phyloP scores from a whole-genome alignment of 2,888 invertebrate genomes.

The Stenurella melanura region DNA sequence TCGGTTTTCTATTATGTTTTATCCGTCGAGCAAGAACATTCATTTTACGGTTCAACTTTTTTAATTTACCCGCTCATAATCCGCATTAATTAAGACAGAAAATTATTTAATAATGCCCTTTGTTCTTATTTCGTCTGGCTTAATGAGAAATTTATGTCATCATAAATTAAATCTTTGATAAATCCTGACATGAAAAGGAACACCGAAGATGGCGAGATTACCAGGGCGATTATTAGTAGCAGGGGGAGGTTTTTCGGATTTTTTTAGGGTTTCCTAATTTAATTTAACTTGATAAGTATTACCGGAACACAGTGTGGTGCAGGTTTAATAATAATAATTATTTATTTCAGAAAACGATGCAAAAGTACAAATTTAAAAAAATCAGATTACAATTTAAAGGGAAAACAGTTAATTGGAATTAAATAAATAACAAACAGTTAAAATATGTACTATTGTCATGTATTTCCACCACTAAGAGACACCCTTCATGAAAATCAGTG shows the following conservation, averaged over 20 bases:
- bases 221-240: conserved; percentile 1
- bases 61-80: conserved; percentile 22
- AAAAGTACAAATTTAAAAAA: no score
- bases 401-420: no score
- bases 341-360: no score
- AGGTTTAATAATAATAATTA: no score
- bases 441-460: no score
- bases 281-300: no score
- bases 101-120: conserved; percentile 38
- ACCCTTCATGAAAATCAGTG: no score
- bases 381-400: no score
- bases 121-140: conserved; percentile 18
- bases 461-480: no score
- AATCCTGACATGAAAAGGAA: conserved; percentile 16
- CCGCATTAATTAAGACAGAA: conserved; percentile 29
- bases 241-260: background rate
- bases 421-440: no score
- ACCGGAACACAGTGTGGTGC: no score
- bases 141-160: conserved; percentile 25
- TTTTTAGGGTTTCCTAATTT: background rate
- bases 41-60: conserved; percentile 29
- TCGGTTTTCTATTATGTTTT: conserved; percentile 4
- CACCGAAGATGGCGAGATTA: conserved; percentile 10
- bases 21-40: conserved; percentile 3
- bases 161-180: conserved; percentile 27